phyloP scores from a whole-genome alignment of 2,888 invertebrate species.

The Coleophora deauratella region DNA sequence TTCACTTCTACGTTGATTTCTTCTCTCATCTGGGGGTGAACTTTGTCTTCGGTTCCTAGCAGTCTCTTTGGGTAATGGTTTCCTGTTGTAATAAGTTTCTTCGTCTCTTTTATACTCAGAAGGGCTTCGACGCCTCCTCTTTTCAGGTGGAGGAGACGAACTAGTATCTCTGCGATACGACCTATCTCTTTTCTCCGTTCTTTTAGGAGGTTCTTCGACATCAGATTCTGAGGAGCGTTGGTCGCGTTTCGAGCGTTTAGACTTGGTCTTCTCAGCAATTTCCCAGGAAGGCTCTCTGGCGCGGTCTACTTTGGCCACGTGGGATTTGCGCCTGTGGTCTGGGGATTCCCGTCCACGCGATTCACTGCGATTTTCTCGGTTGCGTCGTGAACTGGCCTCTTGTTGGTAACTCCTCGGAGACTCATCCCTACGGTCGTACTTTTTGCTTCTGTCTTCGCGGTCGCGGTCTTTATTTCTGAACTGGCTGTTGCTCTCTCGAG shows the following conservation, averaged over 20 bases:
- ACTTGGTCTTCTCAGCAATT: constrained; percentile 26
- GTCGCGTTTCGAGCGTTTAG: constrained; percentile 38
- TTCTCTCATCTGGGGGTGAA: constrained; percentile 31
- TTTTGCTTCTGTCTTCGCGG: constrained; percentile 50
- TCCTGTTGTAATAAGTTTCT: constrained; percentile 32
- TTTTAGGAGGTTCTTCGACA: constrained; percentile 27
- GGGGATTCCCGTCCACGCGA: constrained; percentile 38
- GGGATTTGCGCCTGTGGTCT: constrained; percentile 41
- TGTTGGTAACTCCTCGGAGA: constrained; percentile 24
- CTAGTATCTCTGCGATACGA: constrained; percentile 32
- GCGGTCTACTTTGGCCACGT: constrained; percentile 47
- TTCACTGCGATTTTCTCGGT: constrained; percentile 38
- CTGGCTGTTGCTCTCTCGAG: constrained; percentile 41
- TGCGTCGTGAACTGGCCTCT: constrained; percentile 25
- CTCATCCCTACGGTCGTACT: constrained; percentile 53
- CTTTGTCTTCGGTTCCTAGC: constrained; percentile 29
- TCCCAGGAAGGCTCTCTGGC: constrained; percentile 37
- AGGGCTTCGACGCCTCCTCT: constrained; percentile 42
- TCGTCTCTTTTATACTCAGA: constrained; percentile 37
- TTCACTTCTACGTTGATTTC: constrained; percentile 27
- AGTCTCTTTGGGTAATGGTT: constrained; percentile 21
- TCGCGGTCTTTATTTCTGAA: constrained; percentile 56
- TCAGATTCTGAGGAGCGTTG: constrained; percentile 39
- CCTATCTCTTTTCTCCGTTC: constrained; percentile 35
- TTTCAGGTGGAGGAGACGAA: constrained; percentile 48